Base-by-base conservation (phyloP, 2,113 vertebrate species). In the Sorex araneus region DNA sequence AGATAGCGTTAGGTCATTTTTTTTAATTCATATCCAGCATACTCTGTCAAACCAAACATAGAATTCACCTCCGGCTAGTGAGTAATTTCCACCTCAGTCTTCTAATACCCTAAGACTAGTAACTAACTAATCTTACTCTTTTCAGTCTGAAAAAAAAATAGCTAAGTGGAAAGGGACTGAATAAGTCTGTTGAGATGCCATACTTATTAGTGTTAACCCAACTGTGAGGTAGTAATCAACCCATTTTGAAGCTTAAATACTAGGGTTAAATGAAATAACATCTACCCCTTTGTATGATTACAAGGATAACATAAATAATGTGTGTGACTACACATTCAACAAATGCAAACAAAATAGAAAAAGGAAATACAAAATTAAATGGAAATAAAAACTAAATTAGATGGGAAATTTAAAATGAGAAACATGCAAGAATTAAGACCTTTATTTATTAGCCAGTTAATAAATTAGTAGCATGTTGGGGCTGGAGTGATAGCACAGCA, bases 231-330 rank as follows among this genome's bases (percentile, higher is more conserved):
- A 81, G 34, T 27, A 73, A 74, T 90, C 69, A 84, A 80, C 50
- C 43, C 45, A 12, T 27, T 88, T 16, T 16, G 34, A 73, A 70
- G 54, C 32, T 70, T 79, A 76, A 54, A 30, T n/a, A 69, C 36
- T 45, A 47, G 36, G 1, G 4, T 91, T 64, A 86, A 63, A 54
- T 40, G 54, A 16, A 40, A 66, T 63, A 57, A 50, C 6, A 78
- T 85, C 92, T 50, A 82, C 12, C 18, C 32, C 75, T 15, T 57
- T 43, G 36, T 54, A 1, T 79, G 66, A 89, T 75, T 54, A 27
- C n/a, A 75, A 60, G 3, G 40, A 89, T n/a, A 79, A 82, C 78
- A 45, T 92, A 34, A 93, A 77, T 60, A 87, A 67, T 45, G 16
- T 64, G 47, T 45, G 0, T 30, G 78, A 78, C 74, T 75, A n/a